A percentile compares a stretch with the other conserved stretches of the same genome.
Evolutionary conservation across 2,113 vertebrate genomes (phyloP).

Genomic region (Muntiacus muntjak): DNA sequence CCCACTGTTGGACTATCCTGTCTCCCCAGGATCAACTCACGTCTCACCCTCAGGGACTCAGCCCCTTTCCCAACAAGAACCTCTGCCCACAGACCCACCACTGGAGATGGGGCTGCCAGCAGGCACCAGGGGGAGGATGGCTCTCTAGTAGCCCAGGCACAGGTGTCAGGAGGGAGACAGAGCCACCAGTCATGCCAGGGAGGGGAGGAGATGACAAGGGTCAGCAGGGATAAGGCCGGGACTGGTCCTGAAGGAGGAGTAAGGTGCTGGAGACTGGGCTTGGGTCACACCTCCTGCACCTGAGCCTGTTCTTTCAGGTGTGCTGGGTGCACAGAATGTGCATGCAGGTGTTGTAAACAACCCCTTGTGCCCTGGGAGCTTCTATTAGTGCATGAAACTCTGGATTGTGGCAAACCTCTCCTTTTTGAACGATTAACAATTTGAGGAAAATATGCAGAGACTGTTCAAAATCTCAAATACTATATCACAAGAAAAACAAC

Average conservation of each 20-base stretch:
- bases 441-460: background rate
- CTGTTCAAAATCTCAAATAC: background rate
- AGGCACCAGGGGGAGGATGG: background rate
- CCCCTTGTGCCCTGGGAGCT: background rate
- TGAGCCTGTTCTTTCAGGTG: background rate
- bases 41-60: background rate
- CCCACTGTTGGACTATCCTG: fast-evolving
- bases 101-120: background rate
- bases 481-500: background rate
- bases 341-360: fast-evolving
- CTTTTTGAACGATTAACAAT: background rate
- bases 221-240: background rate
- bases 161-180: background rate
- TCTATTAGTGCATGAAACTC: background rate
- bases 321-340: background rate
- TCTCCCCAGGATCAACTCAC: background rate
- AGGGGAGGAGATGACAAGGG: background rate
- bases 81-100: no score
- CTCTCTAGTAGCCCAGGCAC: background rate
- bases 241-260: background rate
- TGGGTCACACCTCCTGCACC: background rate
- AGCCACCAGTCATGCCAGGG: background rate
- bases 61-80: background rate
- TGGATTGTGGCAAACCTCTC: background rate
- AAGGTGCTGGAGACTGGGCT: background rate